A percentile compares a stretch with the other conserved stretches of the same genome.
Conservation (phyloP, 2,888 invertebrate genomes). For the Lasioglossum malachurum region DNA sequence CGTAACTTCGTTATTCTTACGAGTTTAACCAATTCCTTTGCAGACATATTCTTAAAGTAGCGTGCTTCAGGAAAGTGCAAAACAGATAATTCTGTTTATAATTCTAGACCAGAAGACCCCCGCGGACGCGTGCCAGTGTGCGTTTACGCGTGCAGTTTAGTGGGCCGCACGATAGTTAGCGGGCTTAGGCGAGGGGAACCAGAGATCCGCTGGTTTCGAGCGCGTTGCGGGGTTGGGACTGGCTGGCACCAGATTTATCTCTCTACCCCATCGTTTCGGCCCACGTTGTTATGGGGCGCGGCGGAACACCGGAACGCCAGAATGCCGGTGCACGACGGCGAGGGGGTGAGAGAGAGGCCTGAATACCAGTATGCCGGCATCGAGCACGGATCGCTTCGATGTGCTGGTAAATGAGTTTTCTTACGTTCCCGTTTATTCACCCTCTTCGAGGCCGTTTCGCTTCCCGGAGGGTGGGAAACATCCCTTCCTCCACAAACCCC, state of each 20-base stretch:
- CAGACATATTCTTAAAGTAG: not conserved
- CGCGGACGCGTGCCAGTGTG: conserved; percentile 25
- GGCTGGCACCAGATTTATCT: conserved; percentile 71
- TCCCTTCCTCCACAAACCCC: not conserved
- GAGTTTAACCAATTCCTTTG: not conserved
- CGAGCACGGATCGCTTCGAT: conserved; percentile 51
- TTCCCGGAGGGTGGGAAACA: not conserved
- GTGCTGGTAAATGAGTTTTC: conserved; percentile 66
- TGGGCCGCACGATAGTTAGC: conserved; percentile 61
- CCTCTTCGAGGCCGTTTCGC: not conserved
- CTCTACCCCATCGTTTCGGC: conserved; percentile 75
- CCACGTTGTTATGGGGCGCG: conserved; percentile 71
- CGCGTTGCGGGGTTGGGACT: conserved; percentile 55
- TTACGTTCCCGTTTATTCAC: conserved; percentile 38
- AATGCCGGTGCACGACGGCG: conserved; percentile 43
- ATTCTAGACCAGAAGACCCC: not conserved
- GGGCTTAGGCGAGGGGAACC: conserved; percentile 49
- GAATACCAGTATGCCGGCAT: conserved; percentile 30
- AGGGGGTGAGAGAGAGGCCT: not conserved
- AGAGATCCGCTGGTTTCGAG: conserved; percentile 48
- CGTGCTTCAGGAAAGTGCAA: not conserved
- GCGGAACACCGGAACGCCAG: conserved; percentile 58
- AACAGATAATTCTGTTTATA: not conserved
- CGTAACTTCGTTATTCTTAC: not conserved
- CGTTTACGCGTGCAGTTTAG: conserved; percentile 59